Evolutionary conservation across 2,888 invertebrate genomes (phyloP), one percentile per base, ranked within the genome.

Genomic region (Pterostichus madidus): DNA sequence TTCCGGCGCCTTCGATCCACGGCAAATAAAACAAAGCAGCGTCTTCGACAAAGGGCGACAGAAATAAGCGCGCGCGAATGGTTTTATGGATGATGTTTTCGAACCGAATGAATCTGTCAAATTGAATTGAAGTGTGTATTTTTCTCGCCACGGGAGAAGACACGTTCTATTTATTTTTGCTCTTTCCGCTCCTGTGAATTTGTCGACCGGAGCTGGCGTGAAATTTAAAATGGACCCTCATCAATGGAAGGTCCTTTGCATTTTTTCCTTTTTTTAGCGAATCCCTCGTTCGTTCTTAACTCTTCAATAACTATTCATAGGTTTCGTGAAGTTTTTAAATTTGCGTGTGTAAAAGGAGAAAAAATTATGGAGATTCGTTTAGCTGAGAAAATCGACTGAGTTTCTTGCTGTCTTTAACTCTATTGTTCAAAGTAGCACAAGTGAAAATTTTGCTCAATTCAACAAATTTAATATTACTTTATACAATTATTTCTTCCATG

Each of bases 91-190:
- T 77, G 77, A 56, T 81, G 81, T 81, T 81, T 81, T 81, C 81
- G 44, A 35, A 44, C 46, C 75, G 81, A 81, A 81, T 81, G 81
- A 81, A 81, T 75, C 81, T 75, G 81, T 81, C 81, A 81, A 81
- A 81, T 81, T 81, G 75, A 81, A 81, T 81, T 81, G 81, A 81
- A 81, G 81, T 81, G 81, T 81, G 81, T 81, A 81, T 81, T 81
- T 81, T 81, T 81, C 81, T 73, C 59, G 75, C 81, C 81, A 56
- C 80, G 56, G 77, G 59, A 56, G 53, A 49, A 68, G 80, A 80
- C 81, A 81, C 81, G 81, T 81, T 81, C 81, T 81, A 81, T 81
- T 81, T 81, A 81, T 81, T 81, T 81, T 75, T 81, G 81, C 81
- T 75, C 59, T 81, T 75, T 59, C 32, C 61, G 75, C 75, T 35